Evolutionary conservation across 2,113 vertebrate genomes (phyloP).

Genomic region (Apodemus speciosus): DNA sequence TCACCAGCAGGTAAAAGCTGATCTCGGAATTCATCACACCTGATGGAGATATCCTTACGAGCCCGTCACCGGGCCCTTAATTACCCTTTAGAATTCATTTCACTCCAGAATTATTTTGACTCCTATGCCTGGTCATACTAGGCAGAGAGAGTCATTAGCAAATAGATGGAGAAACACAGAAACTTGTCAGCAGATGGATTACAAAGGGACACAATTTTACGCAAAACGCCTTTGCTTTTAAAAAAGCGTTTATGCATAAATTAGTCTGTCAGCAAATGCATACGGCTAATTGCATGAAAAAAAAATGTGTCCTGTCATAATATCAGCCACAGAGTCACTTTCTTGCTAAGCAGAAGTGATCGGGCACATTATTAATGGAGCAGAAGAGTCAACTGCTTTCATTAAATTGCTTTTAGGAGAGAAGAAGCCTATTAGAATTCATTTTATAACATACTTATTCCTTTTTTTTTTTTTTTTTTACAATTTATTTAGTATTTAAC

Average conservation of each 20-base stretch:
- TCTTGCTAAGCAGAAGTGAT: conserved; percentile 80
- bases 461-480: conserved; percentile 57
- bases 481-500: conserved; percentile 81
- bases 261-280: conserved; percentile 84
- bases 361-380: conserved; percentile 82
- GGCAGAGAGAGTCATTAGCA: conserved; percentile 77
- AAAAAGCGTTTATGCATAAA: conserved; percentile 83
- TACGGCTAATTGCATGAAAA: conserved; percentile 83
- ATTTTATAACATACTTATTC: conserved; percentile 80
- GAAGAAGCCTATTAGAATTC: conserved; percentile 81
- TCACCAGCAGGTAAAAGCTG: conserved; percentile 74
- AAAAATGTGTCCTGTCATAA: conserved; percentile 76
- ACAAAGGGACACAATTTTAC: conserved; percentile 83
- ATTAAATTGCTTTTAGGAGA: conserved; percentile 82
- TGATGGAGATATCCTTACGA: conserved; percentile 63
- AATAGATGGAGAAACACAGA: conserved; percentile 84
- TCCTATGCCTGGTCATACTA: conserved; percentile 78
- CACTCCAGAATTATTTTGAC: conserved; percentile 80
- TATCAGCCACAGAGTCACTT: conserved; percentile 81
- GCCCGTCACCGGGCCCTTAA: conserved; percentile 80
- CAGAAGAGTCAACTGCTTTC: conserved; percentile 80
- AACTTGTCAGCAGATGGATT: conserved; percentile 85
- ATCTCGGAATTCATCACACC: not conserved
- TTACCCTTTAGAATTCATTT: conserved; percentile 81
- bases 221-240: conserved; percentile 84